Evolutionary conservation across 2,797 vertebrate species (phyloP), one percentile per base, ranked within the genome.

Genomic region (Mus caroli): DNA sequence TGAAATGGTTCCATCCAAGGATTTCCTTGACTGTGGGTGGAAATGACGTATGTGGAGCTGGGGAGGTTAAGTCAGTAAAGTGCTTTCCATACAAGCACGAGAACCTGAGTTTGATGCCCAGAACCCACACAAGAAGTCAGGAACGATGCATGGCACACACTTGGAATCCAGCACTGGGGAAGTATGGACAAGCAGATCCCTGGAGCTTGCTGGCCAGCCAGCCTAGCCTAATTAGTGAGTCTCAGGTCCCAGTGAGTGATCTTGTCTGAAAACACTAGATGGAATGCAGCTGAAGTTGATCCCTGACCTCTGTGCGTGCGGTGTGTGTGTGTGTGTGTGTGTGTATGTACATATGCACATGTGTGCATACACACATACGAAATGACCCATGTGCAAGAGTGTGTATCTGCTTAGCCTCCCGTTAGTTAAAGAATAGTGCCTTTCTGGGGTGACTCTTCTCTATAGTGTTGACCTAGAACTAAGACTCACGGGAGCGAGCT

Each of bases 331-430:
- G 75, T 20, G 19, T 60, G 26, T 15, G 54, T 79, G 31, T 20
- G 12, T 40, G n/a, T 14, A n/a, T 79, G 9, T 14, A n/a, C 54
- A 4, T 26, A 17, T n/a, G 1, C 2, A 3, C 20, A 31, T 22
- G 34, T 2, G 4, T 7, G 28, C 3, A 1, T 2, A 26, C 19
- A 22, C 17, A 50, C 40, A 50, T 5, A 71, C 71, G 7, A 34
- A 40, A 58, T 2, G 69, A 43, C 2, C 0, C 1, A 9, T 11
- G 12, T 37, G 37, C 2, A 40, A 12, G 28, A 6, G 28, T 0
- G 4, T 14, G 4, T 13, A 19, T 1, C 14, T 40, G 28, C 2
- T 28, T 76, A 19, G 14, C 15, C 14, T 31, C 37, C 37, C 34
- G 4, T 17, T n/a, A 60, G 46, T 20, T 34, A 60, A 40, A 19